Percentiles rank a stretch among this genome's conserved stretches.
phyloP scores from a whole-genome alignment of 2,888 invertebrate species.

The Polymixis lichenea region DNA sequence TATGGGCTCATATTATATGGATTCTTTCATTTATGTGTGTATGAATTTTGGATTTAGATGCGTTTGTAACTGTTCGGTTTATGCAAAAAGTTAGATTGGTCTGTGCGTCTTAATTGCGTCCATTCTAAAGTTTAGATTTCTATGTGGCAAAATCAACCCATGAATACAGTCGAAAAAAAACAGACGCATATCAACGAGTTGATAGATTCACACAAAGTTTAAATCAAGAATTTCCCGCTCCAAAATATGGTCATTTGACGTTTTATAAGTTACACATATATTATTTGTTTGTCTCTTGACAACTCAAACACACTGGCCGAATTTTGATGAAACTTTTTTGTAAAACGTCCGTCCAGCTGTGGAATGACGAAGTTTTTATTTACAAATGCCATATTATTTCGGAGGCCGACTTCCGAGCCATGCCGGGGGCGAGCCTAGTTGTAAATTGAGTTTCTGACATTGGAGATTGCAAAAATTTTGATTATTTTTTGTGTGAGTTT shows the following conservation, averaged over 20 bases:
- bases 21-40: constrained; percentile 22
- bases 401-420: neutral
- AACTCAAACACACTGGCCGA: constrained; percentile 41
- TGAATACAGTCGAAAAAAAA: no score
- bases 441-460: constrained; percentile 26
- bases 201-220: neutral
- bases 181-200: neutral
- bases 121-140: no score
- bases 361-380: constrained; percentile 49
- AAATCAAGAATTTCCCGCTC: neutral
- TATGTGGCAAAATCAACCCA: no score
- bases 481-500: neutral
- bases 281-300: constrained; percentile 43
- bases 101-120: no score
- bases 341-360: constrained; percentile 1
- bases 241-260: neutral
- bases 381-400: constrained; percentile 36
- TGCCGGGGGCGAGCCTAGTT: constrained; percentile 11
- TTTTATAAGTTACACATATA: constrained; percentile 6
- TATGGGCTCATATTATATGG: constrained; percentile 50
- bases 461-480: neutral
- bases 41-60: constrained; percentile 29
- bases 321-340: constrained; percentile 54
- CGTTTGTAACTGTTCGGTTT: neutral
- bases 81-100: neutral